Evolutionary conservation across 2,113 vertebrate genomes (phyloP), one percentile per base, ranked within the genome.

Genomic region (Oreochromis spilurus): DNA sequence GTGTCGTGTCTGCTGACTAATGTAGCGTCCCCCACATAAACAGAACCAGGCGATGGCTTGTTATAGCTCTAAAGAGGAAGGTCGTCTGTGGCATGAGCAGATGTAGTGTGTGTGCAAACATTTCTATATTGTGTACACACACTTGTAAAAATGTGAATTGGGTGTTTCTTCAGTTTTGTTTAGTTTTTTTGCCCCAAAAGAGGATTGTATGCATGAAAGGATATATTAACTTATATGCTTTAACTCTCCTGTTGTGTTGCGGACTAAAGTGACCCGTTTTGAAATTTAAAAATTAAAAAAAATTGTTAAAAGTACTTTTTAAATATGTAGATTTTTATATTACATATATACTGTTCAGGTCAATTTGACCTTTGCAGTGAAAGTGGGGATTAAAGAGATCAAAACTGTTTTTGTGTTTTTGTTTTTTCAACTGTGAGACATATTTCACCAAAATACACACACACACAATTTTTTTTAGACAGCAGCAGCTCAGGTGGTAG

Each of bases 1-100:
- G 92, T 86, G 89, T 89, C 54, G 34, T 91, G 90, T 55, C 86
- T 87, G 88, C 81, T 87, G 93, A 94, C 91, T 94, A 94, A 95
- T 93, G 94, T 85, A 84, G 90, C 87, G 5, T 90, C 82, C 62
- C 87, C 82, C 84, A 79, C 84, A 75, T 87, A 75, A 81, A 87
- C 70, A 70, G 85, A n/a, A 31, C 79, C 65, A 82, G 72, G 82
- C 72, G 80, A 87, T 65, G 90, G 79, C 84, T 90, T 81, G 29
- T 77, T 65, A 50, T 29, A 48, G 86, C 90, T 88, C 79, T 79
- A 72, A 85, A 82, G 84, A 81, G 82, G 70, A 91, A 92, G 89
- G 88, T 88, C 88, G 85, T 84, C 81, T 67, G 88, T 67, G 87
- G 75, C 65, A 77, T 84, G 81, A 92, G 82, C 81, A 77, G 83